Base-by-base conservation (phyloP, 2,113 vertebrate species). In the Passer domesticus region DNA sequence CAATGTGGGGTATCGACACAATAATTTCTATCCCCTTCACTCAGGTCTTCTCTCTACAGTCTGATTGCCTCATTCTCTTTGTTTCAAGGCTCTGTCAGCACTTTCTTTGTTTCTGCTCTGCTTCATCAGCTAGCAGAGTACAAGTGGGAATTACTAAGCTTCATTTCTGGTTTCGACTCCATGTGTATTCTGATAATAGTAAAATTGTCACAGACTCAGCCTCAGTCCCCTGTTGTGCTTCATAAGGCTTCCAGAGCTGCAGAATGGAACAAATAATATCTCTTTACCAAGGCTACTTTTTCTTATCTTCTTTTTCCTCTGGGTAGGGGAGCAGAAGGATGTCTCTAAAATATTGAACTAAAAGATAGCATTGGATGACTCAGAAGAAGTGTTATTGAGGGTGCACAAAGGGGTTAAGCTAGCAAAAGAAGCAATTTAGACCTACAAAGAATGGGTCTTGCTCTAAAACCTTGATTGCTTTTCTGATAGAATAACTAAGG, bases 51-150 rank as follows among this genome's bases (percentile, higher is more conserved):
- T 43, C 88, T 86, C 52, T 4, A 6, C 60, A 11, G 1, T 18
- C 55, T 74, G 72, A 23, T 64, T 7, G 16, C 64, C 59, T 83
- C 35, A 6, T 56, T 47, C 41, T 50, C 73, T 81, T 88, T 86
- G 79, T 86, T 88, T 70, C 76, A 55, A 70, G 69, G 47, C 73
- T 74, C 59, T 87, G 76, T 92, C 94, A 94, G 76, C 91, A 81
- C 16, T 93, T 94, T 6, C 92, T 96, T 92, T 92, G 83, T 94
- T 86, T 77, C 53, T 87, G 70, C 76, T 92, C 46, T 85, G 75
- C 75, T 79, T 76, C 90, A 77, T 80, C 92, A 96, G 59, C 58
- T 46, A 46, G 31, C 50, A 50, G 50, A 62, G 25, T 35, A 23
- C 60, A 70, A 87, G 35, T 55, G 60, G 64, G 68, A 94, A 83